phyloP scores from a whole-genome alignment of 2,888 invertebrate species.

The Mamestra brassicae region DNA sequence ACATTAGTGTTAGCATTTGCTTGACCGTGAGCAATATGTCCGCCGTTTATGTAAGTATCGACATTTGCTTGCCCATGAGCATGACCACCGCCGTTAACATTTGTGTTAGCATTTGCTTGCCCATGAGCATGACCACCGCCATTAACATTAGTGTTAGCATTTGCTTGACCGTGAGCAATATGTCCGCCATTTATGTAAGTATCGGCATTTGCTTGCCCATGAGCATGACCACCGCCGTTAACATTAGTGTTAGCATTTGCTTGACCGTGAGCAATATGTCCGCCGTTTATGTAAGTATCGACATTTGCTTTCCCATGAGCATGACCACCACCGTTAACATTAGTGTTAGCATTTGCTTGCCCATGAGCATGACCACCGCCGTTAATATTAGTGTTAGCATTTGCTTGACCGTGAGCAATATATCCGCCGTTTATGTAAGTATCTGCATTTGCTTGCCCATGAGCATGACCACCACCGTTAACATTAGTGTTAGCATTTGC shows the following conservation, averaged over 20 bases:
- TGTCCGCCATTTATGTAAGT: background rate
- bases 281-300: accelerated
- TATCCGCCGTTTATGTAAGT: background rate
- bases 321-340: accelerated
- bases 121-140: accelerated
- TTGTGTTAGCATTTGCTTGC: background rate
- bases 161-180: background rate
- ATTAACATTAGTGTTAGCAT: accelerated
- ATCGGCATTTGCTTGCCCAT: background rate
- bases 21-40: background rate
- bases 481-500: background rate
- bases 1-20: background rate
- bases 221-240: accelerated
- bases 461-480: accelerated
- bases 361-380: background rate
- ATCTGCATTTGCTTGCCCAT: background rate
- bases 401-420: background rate
- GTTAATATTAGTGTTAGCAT: background rate
- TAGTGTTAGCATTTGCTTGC: background rate
- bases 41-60: accelerated
- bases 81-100: background rate
- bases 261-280: background rate
- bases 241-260: background rate
- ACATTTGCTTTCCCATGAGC: background rate
- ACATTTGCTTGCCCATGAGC: background rate